Evolutionary conservation across 2,113 vertebrate species (phyloP), one percentile per base, ranked within the genome.

Genomic region (Meles meles): DNA sequence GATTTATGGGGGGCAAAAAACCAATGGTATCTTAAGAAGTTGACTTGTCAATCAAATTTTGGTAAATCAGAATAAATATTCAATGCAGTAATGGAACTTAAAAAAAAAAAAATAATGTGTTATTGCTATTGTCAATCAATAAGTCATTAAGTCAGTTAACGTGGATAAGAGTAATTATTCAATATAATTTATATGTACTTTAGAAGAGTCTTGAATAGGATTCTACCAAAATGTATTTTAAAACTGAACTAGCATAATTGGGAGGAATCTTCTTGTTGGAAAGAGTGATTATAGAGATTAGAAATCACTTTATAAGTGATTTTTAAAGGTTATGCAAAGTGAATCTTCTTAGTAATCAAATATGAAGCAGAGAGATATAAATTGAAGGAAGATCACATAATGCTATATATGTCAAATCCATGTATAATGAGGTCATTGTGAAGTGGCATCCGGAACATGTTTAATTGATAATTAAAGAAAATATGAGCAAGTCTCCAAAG

Each of bases 61-160:
- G 80, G n/a, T 80, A 95, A 96, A 74, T 59, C 12, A 88, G 90
- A 89, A 90, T 42, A 63, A 67, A 83, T 55, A 85, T 59, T n/a
- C 29, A 82, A 23, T 77, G 34, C 11, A 88, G 14, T 69, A 49
- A 69, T 63, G 52, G n/a, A 82, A 80, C 21, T 63, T 95, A 34
- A n/a, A n/a, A n/a, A n/a, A n/a, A n/a, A n/a, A n/a, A n/a, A n/a
- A n/a, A n/a, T n/a, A n/a, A n/a, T n/a, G n/a, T n/a, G n/a, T 86
- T 74, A 65, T 84, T 10, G 44, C 52, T 86, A 25, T 87, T 88
- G 71, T 9, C 27, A 76, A 25, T 13, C 39, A 91, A 5, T 9
- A 87, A 65, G 3, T 27, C 7, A 83, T 55, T 77, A 71, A n/a
- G 57, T 31, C 18, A 27, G 20, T 59, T 88, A 39, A 67, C 52